Conservation (phyloP, 2,888 invertebrate species). For the Torymus aiolomorphi region DNA sequence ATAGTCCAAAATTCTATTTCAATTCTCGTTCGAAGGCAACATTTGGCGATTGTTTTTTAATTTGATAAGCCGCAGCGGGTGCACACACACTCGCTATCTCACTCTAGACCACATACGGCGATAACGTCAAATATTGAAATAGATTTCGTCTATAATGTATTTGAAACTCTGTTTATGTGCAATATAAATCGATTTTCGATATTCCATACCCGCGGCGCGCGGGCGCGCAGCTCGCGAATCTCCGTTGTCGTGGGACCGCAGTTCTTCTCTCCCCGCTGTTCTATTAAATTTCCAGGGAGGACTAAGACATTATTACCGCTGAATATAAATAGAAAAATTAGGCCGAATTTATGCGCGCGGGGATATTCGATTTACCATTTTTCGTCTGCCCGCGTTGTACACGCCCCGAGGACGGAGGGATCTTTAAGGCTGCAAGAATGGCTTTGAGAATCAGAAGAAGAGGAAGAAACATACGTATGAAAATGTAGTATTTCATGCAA, state of each 20-base stretch:
- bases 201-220: conserved; percentile 15
- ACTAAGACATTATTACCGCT: conserved; percentile 8
- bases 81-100: no score
- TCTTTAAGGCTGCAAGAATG: no score
- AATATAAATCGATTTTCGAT: conserved; percentile 54
- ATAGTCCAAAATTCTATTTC: not conserved
- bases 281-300: conserved; percentile 35
- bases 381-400: no score
- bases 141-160: conserved; percentile 30
- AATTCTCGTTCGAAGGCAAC: not conserved
- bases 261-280: conserved; percentile 19
- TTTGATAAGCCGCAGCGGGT: conserved; percentile 29
- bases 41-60: conserved; percentile 27
- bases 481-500: no score
- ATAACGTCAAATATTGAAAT: conserved; percentile 45
- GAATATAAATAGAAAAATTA: conserved; percentile 33
- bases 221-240: conserved; percentile 11
- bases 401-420: no score
- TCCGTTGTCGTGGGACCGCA: conserved; percentile 30
- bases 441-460: no score
- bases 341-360: not conserved
- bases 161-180: conserved; percentile 38
- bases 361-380: no score
- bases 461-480: no score
- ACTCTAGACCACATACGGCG: not conserved